Conservation (phyloP, 2,113 vertebrate genomes). For the Grammomys dolichurus region DNA sequence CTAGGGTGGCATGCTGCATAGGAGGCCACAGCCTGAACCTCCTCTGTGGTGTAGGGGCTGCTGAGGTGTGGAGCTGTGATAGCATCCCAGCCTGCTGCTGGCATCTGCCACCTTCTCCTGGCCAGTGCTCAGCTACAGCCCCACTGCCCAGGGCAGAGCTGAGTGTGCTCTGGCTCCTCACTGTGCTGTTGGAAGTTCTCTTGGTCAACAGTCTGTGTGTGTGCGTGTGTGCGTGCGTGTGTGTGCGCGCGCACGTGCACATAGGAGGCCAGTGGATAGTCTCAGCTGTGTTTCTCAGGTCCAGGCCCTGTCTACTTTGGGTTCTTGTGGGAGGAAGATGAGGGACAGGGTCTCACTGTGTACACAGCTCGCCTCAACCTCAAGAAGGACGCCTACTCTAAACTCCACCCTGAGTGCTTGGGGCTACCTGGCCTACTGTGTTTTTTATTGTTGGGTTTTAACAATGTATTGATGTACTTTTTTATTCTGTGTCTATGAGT, state of each 20-base stretch:
- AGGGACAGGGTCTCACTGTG: background rate
- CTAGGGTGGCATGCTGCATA: background rate
- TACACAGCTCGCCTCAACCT: background rate
- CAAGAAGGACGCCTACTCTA: background rate
- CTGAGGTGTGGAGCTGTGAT: background rate
- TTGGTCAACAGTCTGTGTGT: background rate
- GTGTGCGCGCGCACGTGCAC: too few relatives aligned
- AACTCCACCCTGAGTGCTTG: background rate
- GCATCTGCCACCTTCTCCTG: background rate
- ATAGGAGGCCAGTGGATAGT: background rate
- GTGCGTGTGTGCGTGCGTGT: background rate
- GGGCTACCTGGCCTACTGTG: background rate
- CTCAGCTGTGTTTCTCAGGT: background rate
- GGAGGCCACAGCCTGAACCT: background rate
- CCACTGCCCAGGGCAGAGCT: background rate
- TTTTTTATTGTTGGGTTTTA: background rate
- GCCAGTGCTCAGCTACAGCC: background rate
- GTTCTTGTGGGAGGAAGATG: background rate
- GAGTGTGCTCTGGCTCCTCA: background rate
- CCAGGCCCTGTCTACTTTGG: background rate
- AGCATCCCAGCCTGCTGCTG: background rate
- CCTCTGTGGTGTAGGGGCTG: background rate
- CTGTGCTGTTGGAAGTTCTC: background rate
- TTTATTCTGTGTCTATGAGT: background rate
- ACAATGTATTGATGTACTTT: background rate